Evolutionary conservation across 2,888 invertebrate genomes (phyloP), one percentile per base, ranked within the genome.

Genomic region (Pollenia griseotomentosa): DNA sequence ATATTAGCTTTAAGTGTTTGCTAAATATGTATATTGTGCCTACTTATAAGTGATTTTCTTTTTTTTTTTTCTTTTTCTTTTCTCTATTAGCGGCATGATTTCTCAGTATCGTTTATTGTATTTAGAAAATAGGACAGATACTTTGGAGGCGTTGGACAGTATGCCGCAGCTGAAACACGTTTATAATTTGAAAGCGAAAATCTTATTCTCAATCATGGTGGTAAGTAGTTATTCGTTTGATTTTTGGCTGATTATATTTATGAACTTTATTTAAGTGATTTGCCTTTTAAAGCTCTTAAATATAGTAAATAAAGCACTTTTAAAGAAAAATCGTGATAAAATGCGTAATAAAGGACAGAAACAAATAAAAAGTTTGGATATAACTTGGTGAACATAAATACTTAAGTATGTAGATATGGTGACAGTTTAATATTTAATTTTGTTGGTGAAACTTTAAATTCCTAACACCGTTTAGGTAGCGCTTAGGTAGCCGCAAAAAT

Each of bases 121-220:
- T 94, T 95, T 96, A 73, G 96, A 97, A 90, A 97, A 97, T 48
- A 95, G 98, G 81, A 96, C 97, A 83, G 97, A 98, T 90, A 96
- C 97, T 0, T 94, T 98, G 90, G 97, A 98, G 90, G 97, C 98
- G 11, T 94, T 99, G 85, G 96, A 97, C 90, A 95, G 96, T 46
- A 94, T 99, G 84, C 96, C 96, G 11, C 97, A 97, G 88, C 95
- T 99, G 81, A 95, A 95, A 79, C 96, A 97, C 89, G 97, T 97
- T 14, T 96, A 97, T 85, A 97, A 98, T 91, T 95, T 99, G 88
- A 99, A 99, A 94, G 96, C 97, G 90, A 99, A 99, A 95, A 97
- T 99, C 89, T 95, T 99, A 89, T 99, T 99, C 94, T 99, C 98
- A 84, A 97, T 98, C 83, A 96, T 98, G 90, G 99, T 99, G 94